These are phyloP conservation scores for Amphipoea oculea DNA, from an alignment of 2,888 invertebrate species.

Conservation along the genomic window DNA sequence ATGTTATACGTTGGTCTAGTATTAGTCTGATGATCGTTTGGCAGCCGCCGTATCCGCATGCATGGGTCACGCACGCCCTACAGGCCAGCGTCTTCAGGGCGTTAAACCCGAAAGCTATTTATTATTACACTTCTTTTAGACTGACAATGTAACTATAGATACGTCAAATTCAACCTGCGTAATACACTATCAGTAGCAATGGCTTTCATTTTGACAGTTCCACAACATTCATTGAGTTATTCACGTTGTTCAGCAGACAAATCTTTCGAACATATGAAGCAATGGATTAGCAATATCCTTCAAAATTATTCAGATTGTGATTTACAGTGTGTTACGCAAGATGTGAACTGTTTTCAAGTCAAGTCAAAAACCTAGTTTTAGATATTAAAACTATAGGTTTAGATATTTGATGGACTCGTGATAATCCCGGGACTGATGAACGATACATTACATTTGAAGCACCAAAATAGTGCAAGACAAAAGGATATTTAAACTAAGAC, in stretches of 20 bases:
- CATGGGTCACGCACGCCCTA: slow-evolving; percentile 37
- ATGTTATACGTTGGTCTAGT: slow-evolving; percentile 16
- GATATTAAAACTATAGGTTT: neutral
- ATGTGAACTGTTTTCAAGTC: too few relatives aligned
- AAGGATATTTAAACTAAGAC: slow-evolving; percentile 34
- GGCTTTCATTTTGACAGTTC: neutral
- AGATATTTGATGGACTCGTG: neutral
- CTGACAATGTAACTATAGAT: neutral
- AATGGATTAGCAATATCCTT: neutral
- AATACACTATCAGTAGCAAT: neutral
- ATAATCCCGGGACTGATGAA: neutral
- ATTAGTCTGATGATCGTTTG: slow-evolving; percentile 42
- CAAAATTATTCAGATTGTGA: neutral
- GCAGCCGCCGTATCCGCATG: slow-evolving; percentile 54
- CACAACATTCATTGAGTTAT: neutral
- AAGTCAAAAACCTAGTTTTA: too few relatives aligned
- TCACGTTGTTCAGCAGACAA: neutral
- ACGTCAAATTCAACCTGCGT: neutral
- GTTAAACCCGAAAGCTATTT: slow-evolving; percentile 49
- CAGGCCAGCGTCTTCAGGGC: slow-evolving; percentile 37
- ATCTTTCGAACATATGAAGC: neutral
- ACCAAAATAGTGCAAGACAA: slow-evolving; percentile 15
- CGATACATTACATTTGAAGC: neutral
- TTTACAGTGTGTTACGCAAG: too few relatives aligned
- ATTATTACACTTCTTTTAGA: slow-evolving; percentile 37